Evolutionary conservation across 2,113 vertebrate species (phyloP).

Genomic region (mouse (Mus musculus)): GRCm39 chr8:125139001-125139500

Average conservation of each 20-base stretch:
- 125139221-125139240: neutral
- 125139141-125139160: neutral
- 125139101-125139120: neutral
- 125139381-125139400: neutral
- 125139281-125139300: rapidly evolving
- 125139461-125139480: neutral
- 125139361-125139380: neutral
- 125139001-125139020: neutral
- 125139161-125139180: neutral
- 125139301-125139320: neutral
- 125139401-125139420: neutral
- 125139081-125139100: neutral
- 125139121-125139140: too few species aligned
- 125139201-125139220: neutral
- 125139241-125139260: neutral
- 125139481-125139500: neutral
- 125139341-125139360: neutral
- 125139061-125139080: neutral
- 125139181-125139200: neutral
- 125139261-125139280: neutral
- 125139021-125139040: neutral
- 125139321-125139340: neutral
- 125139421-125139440: neutral
- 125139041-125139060: neutral
- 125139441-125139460: neutral